phyloP scores from a whole-genome alignment of 2,888 invertebrate species.

The Portevinia maculata region DNA sequence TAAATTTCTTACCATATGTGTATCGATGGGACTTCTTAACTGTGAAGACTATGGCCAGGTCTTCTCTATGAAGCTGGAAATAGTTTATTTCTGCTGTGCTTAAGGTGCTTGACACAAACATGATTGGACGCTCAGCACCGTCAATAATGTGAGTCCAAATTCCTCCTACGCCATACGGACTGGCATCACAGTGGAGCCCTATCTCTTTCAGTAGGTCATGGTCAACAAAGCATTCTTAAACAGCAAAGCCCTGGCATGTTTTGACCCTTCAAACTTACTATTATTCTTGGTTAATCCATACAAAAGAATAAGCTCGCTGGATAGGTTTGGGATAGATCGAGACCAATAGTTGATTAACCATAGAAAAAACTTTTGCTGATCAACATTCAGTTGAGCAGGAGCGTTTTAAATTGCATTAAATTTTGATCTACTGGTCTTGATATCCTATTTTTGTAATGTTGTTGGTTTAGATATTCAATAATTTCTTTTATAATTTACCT shows the following conservation, averaged over 20 bases:
- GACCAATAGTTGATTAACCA: constrained; percentile 42
- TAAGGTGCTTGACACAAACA: constrained; percentile 27
- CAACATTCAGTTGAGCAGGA: not conserved
- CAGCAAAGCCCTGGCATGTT: too few relatives aligned
- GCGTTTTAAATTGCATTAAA: not conserved
- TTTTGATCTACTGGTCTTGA: not conserved
- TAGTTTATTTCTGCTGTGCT: constrained; percentile 15
- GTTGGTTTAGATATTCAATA: too few relatives aligned
- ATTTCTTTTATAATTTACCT: not conserved
- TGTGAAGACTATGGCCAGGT: constrained; percentile 27
- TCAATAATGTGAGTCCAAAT: constrained; percentile 1
- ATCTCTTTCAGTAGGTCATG: too few relatives aligned
- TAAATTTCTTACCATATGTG: constrained; percentile 77
- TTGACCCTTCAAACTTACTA: not conserved
- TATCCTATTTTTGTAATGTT: not conserved
- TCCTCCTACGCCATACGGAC: constrained; percentile 9
- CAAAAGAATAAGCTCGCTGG: not conserved
- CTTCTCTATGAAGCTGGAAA: constrained; percentile 17
- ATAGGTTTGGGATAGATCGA: constrained; percentile 17
- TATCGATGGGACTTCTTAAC: constrained; percentile 70
- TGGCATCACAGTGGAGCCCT: too few relatives aligned
- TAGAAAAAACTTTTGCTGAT: constrained; percentile 20
- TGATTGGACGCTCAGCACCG: constrained; percentile 25
- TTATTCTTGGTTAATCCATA: not conserved
- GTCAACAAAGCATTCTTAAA: too few relatives aligned